Evolutionary conservation across 2,113 vertebrate genomes (phyloP).

Genomic region (Syngnathoides biaculeatus): DNA sequence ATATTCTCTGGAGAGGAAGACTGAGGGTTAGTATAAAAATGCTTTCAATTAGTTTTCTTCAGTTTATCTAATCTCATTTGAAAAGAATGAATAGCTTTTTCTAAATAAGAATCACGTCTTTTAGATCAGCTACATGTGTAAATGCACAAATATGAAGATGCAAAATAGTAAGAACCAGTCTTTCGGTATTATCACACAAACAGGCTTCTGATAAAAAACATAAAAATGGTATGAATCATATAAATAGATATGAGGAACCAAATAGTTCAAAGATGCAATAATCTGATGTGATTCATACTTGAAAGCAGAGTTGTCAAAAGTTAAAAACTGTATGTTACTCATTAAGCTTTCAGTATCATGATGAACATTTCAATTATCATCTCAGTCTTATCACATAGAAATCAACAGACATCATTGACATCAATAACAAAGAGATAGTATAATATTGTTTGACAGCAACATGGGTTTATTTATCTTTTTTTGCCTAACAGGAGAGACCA

Average conservation of each 20-base stretch:
- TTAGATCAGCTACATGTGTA: not conserved
- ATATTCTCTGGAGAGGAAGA: constrained; percentile 83
- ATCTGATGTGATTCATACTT: not conserved
- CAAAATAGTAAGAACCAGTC: not conserved
- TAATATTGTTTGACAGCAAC: not conserved
- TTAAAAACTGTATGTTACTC: not conserved
- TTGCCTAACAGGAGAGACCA: constrained; percentile 75
- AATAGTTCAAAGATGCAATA: not conserved
- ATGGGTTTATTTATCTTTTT: not conserved
- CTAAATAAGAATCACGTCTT: not conserved
- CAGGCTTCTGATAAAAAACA: not conserved
- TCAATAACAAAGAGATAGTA: not conserved
- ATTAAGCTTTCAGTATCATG: not conserved
- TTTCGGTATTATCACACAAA: not conserved
- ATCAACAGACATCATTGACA: not conserved
- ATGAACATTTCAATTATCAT: not conserved
- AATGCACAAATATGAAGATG: not conserved
- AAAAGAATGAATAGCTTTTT: no score
- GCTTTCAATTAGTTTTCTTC: not conserved
- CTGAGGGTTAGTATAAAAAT: constrained; percentile 75
- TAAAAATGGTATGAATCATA: not conserved
- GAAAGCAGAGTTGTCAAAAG: not conserved
- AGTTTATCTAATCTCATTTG: no score
- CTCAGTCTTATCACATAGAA: not conserved
- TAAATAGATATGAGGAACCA: not conserved